Evolutionary conservation across 2,888 invertebrate species (phyloP), one percentile per base, ranked within the genome.

Genomic region (Temnothorax ravouxi): DNA sequence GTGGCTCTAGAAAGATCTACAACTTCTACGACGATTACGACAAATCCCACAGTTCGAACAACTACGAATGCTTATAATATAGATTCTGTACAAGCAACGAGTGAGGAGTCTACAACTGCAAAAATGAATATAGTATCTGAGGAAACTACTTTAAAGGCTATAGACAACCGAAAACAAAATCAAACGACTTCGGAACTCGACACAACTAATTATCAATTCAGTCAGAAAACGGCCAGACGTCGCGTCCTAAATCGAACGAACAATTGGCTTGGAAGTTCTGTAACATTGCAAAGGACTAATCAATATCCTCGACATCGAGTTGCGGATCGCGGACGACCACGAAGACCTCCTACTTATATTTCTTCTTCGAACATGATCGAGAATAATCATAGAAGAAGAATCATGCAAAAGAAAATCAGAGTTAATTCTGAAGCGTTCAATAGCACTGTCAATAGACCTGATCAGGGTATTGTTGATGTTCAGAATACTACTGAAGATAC

Each of bases 311-410:
- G 69, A 52, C 86, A 66, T 67, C 88, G 71, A 11, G 67, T 86
- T 25, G 54, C 71, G 25, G 9, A 88, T 66, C 85, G 88, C 72
- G 69, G 87, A 72, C 85, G 84, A 52, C 61, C 59, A 29, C 87
- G 77, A 29, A 83, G 61, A 62, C 82, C 84, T 34, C 0, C 18
- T 38, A 34, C 47, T 34, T 29, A 72, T n/a, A 50, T 13, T 29
- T 66, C 50, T 6, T 29, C 69, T 34, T 25, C 52, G 52, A 75
- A 34, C 11, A 18, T 47, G 21, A 0, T 18, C 13, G 59, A 80
- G 18, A 25, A 61, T 11, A 71, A 71, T 79, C 64, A 3, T 21
- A 44, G 59, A 59, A 72, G 67, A 74, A 47, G 64, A 71, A 25
- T 56, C 34, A 15, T 13, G 5, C 77, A 56, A 11, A 74, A 66